phyloP scores from a whole-genome alignment of 2,797 vertebrate species.

The Micrastur ruficollis region DNA sequence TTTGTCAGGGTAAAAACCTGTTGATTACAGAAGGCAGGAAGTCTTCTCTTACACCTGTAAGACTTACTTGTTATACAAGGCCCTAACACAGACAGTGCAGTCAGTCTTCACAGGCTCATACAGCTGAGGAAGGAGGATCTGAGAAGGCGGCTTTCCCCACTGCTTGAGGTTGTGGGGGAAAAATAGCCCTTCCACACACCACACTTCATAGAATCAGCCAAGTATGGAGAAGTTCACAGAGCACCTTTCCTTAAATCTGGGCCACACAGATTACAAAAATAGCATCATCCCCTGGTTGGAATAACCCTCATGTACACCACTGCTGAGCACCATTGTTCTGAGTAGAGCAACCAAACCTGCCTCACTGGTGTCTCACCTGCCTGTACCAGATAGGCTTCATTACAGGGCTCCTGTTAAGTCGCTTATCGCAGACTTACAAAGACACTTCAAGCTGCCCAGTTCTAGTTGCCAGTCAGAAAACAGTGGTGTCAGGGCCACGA shows the following conservation, averaged over 20 bases:
- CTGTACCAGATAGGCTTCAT: neutral
- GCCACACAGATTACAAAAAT: neutral
- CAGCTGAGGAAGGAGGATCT: neutral
- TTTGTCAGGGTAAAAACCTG: neutral
- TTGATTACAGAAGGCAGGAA: neutral
- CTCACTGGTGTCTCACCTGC: too few relatives aligned
- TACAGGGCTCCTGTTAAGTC: neutral
- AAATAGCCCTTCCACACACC: neutral
- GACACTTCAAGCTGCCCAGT: neutral
- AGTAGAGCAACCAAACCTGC: neutral
- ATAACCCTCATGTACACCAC: neutral
- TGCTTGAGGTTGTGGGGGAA: neutral
- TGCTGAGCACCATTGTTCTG: neutral
- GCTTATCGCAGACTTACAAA: neutral
- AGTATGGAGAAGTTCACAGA: neutral
- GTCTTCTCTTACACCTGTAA: neutral
- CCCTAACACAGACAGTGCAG: neutral
- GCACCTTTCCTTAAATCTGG: neutral
- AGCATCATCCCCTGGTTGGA: neutral
- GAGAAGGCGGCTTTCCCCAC: neutral
- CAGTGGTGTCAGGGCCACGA: fast-evolving
- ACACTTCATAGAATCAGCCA: neutral
- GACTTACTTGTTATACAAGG: neutral
- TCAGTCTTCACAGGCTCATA: neutral
- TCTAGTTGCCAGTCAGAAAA: neutral